Percentiles rank a stretch among this genome's conserved stretches.
Evolutionary conservation across 2,113 vertebrate species (phyloP).

Genomic region (Anoplopoma fimbria): DNA sequence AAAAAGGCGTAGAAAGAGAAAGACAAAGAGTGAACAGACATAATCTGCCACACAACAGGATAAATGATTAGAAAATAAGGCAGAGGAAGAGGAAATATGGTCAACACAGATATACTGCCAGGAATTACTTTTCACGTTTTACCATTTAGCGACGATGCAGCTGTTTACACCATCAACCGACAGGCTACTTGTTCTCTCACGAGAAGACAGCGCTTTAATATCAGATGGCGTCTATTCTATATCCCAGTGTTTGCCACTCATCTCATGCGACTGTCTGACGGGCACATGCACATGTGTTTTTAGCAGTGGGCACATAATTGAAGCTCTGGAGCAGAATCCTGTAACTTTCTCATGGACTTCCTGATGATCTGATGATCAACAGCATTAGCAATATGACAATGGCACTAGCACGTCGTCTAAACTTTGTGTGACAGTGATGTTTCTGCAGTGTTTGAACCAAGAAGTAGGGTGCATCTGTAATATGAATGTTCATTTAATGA

Average conservation of each 20-base stretch:
- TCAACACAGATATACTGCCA: conserved; percentile 47
- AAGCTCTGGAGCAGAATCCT: conserved; percentile 28
- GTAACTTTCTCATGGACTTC: conserved; percentile 42
- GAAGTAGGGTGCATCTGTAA: conserved; percentile 46
- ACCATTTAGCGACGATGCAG: conserved; percentile 47
- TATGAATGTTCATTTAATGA: conserved; percentile 28
- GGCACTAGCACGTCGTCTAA: conserved; percentile 56
- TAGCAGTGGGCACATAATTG: neutral
- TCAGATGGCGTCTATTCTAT: conserved; percentile 23
- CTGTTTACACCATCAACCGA: conserved; percentile 38
- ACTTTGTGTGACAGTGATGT: conserved; percentile 51
- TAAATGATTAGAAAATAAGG: conserved; percentile 23
- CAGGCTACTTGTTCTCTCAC: conserved; percentile 20
- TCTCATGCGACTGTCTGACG: conserved; percentile 28
- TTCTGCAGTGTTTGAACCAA: conserved; percentile 59
- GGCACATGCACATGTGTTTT: conserved; percentile 9
- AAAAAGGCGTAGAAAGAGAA: conserved; percentile 5
- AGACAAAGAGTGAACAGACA: neutral
- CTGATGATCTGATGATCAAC: conserved; percentile 31
- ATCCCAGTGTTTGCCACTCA: conserved; percentile 40
- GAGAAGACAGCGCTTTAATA: conserved; percentile 37
- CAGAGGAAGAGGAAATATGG: conserved; percentile 29
- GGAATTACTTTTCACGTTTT: conserved; percentile 34
- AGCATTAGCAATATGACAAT: conserved; percentile 53
- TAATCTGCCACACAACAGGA: neutral